Percentiles rank a stretch among this genome's conserved stretches.
phyloP scores from a whole-genome alignment of 2,113 vertebrate species.

The Cavia porcellus region DNA sequence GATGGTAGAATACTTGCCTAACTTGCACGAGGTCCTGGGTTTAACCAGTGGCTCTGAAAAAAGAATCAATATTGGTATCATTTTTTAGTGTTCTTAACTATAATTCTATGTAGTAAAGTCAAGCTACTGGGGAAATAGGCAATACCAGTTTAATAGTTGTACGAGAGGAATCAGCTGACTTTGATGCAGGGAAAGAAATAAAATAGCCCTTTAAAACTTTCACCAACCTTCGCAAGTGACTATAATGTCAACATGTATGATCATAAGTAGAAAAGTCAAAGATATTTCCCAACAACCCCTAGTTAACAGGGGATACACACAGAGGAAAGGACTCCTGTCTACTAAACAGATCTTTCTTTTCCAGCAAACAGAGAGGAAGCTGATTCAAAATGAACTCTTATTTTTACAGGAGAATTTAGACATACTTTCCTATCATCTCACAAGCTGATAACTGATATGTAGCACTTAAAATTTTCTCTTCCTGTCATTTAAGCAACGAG shows the following conservation, averaged over 20 bases:
- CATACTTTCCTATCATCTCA: background rate
- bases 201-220: background rate
- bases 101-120: background rate
- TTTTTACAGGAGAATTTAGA: conserved; percentile 10
- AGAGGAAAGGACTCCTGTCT: background rate
- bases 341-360: background rate
- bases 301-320: background rate
- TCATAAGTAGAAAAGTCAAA: background rate
- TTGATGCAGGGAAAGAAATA: background rate
- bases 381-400: conserved; percentile 29
- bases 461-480: background rate
- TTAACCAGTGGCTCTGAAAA: background rate
- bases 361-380: background rate
- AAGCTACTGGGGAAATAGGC: background rate
- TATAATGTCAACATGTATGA: background rate
- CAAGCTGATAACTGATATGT: background rate
- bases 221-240: background rate
- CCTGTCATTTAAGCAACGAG: conserved; percentile 9
- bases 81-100: background rate
- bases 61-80: background rate
- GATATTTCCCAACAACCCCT: background rate
- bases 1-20: background rate
- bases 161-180: background rate
- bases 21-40: background rate
- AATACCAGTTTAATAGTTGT: background rate